Evolutionary conservation across 2,797 vertebrate species (phyloP), one percentile per base, ranked within the genome.

Genomic region (Periparus ater): DNA sequence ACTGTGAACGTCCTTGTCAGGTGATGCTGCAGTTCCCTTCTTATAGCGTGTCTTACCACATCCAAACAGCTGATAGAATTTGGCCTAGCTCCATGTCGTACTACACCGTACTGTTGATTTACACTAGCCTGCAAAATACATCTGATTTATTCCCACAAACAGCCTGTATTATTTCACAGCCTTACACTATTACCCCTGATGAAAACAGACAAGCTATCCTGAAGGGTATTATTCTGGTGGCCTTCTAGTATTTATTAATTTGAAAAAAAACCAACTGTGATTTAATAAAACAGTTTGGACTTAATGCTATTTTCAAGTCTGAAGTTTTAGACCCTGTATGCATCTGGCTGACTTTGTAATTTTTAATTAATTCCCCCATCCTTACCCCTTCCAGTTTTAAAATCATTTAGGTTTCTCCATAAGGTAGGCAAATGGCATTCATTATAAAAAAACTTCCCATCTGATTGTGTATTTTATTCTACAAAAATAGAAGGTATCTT

Each of bases 251-350:
- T 76, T 83, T 93, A 80, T 54, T 78, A 7, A 45, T 83, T 84
- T 50, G 25, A 45, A 70, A 81, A 89, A 68, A 58, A 25, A 3
- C 11, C 13, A 61, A 7, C 38, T 1, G 1, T 50, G 42, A 38
- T 76, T 90, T 88, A 91, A 88, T 88, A 63, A 89, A 93, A 17
- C 10, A 75, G 22, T 81, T 86, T 86, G 71, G 75, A 63, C 55
- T 71, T 92, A 63, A 81, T 60, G 48, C 18, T 72, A 9, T 79
- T 93, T 94, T 54, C 63, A 58, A 60, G 82, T 48, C 63, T 62
- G 40, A 84, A 30, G 27, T 42, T 79, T 93, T 92, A 66, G 34
- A 50, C 36, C 18, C 44, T 27, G 26, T 1, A 10, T 75, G 21
- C 44, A 30, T 85, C 21, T 81, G 79, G 27, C 25, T 85, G 55